Base-by-base conservation (phyloP, 1,140 invertebrate species). In the Hestina assimilis region DNA sequence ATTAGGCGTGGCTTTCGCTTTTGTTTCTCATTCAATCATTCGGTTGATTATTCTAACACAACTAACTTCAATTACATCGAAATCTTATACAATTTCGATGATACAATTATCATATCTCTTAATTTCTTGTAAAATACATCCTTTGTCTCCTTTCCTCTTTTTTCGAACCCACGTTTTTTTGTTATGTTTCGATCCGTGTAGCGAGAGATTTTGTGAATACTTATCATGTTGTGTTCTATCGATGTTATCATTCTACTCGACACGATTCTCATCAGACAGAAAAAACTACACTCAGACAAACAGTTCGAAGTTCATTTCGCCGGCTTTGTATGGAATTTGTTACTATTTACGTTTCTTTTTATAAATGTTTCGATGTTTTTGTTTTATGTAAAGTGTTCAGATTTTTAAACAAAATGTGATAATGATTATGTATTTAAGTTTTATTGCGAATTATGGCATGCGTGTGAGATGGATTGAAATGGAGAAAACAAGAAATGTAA, bases 1-100 rank as follows among this genome's bases (percentile, higher is more conserved):
- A 78, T 83, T 86, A 87, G 83, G 89, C 82, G 87, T 88, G 84
- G 84, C 85, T 89, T 89, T 85, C 68, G 86, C 84, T 87, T 87
- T 83, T 83, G 69, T 87, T 70, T 86, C 62, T 84, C 78, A 83
- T 83, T 68, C 72, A 76, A 77, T 83, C 80, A 85, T 83, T 70
- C 72, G 73, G 77, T 79, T 87, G 77, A 73, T n/a, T 74, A 77
- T 75, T 66, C 72, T 86, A 88, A 88, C 82, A 80, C 70, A 60
- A 86, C 81, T 86, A 88, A 86, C 78, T 80, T 70, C 63, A 65
- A 60, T 63, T 41, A 63, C 57, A 79, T 80, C 77, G 79, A 77
- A 73, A 65, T 66, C 35, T 53, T 69, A 54, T 67, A 73, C 69
- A 66, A 56, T 71, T 75, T 75, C 82, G 79, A 83, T 73, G 65